Evolutionary conservation across 2,797 vertebrate species (phyloP).

Genomic region (Gila robusta): DNA sequence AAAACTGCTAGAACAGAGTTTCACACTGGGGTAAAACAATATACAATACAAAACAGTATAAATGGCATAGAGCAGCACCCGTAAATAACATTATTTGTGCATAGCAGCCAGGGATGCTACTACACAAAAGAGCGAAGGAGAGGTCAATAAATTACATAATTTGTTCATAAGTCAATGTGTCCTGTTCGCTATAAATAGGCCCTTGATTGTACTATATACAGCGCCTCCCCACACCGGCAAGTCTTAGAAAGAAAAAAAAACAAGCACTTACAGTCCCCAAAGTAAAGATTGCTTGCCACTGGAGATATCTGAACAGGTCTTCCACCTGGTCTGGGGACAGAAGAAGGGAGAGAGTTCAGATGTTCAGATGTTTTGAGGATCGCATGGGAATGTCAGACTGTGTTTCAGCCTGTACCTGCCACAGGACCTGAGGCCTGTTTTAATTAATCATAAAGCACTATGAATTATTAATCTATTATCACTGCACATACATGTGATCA

Average conservation of each 20-base stretch:
- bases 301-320: constrained; percentile 52
- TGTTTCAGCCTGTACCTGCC: constrained; percentile 79
- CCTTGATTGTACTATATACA: constrained; percentile 37
- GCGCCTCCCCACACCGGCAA: constrained; percentile 19
- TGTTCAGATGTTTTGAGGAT: constrained; percentile 68
- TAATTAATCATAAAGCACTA: constrained; percentile 84
- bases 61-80: constrained; percentile 13
- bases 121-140: constrained; percentile 41
- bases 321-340: constrained; percentile 60
- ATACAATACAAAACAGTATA: constrained; percentile 25
- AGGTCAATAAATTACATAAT: constrained; percentile 48
- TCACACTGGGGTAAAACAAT: constrained; percentile 26
- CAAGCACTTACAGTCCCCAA: constrained; percentile 52
- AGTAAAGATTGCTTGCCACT: constrained; percentile 50
- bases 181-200: constrained; percentile 46
- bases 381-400: constrained; percentile 78
- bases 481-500: constrained; percentile 75
- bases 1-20: constrained; percentile 15
- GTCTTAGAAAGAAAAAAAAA: constrained; percentile 10
- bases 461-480: constrained; percentile 85
- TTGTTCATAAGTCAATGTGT: constrained; percentile 41
- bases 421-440: constrained; percentile 81
- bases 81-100: constrained; percentile 39
- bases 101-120: constrained; percentile 11
- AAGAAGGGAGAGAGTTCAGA: constrained; percentile 61